Conservation (phyloP, 2,888 invertebrate genomes). For the Cheilosia urbana region DNA sequence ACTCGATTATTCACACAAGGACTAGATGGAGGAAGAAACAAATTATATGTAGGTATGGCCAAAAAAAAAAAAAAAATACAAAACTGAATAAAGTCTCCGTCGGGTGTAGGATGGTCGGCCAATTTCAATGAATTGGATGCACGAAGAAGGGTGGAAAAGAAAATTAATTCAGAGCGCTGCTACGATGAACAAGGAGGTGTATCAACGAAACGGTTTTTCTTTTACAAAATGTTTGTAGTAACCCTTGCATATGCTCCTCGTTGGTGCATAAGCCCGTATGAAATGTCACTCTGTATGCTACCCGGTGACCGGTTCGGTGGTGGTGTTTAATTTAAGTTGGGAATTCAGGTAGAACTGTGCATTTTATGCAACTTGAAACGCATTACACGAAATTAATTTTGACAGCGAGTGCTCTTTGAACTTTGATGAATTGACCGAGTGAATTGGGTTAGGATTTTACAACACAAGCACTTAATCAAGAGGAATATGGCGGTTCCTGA, state of each 20-base stretch:
- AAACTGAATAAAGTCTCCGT: constrained; percentile 25
- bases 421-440: constrained; percentile 34
- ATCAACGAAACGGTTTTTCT: constrained; percentile 8
- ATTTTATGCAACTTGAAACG: constrained; percentile 54
- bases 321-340: constrained; percentile 41
- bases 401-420: constrained; percentile 60
- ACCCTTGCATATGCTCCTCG: constrained; percentile 43
- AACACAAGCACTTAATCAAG: no score
- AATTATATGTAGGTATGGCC: no score
- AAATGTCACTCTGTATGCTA: constrained; percentile 36
- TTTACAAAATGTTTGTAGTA: constrained; percentile 5
- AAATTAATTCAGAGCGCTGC: constrained; percentile 57
- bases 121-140: constrained; percentile 34
- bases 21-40: constrained; percentile 11
- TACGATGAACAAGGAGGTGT: constrained; percentile 11
- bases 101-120: constrained; percentile 15
- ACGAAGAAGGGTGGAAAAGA: constrained; percentile 43
- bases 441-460: background rate
- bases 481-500: no score
- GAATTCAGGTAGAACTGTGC: constrained; percentile 50
- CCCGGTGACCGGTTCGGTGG: constrained; percentile 25
- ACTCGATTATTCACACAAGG: constrained; percentile 57
- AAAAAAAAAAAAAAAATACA: constrained; percentile 3
- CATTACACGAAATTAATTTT: constrained; percentile 61
- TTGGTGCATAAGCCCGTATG: background rate